A percentile compares a stretch with the other conserved stretches of the same genome.
phyloP scores from a whole-genome alignment of 2,113 vertebrate genomes.

The Barnardius zonarius region DNA sequence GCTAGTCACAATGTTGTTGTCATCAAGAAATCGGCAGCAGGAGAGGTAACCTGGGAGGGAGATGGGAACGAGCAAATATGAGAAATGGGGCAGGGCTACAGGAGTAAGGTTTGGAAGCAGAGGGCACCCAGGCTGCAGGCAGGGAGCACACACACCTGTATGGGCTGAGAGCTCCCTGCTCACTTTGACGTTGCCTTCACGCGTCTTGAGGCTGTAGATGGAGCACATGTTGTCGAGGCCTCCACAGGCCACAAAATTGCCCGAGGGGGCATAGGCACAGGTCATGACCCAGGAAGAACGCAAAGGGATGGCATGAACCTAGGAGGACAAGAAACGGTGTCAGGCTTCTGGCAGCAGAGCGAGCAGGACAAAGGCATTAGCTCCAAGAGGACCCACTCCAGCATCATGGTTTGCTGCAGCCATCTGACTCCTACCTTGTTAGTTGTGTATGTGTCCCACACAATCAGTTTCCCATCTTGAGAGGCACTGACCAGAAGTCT shows the following conservation, averaged over 20 bases:
- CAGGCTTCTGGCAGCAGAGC: neutral
- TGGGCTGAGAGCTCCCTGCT: slow-evolving; percentile 94
- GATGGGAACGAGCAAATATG: neutral
- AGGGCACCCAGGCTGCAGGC: neutral
- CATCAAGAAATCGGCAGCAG: slow-evolving; percentile 95
- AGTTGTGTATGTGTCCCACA: slow-evolving; percentile 95
- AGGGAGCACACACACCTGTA: slow-evolving; percentile 77
- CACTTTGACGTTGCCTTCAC: slow-evolving; percentile 93
- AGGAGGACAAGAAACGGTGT: neutral
- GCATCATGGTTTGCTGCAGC: fast-evolving
- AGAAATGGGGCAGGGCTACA: neutral
- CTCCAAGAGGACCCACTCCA: neutral
- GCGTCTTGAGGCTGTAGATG: slow-evolving; percentile 95
- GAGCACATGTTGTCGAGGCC: slow-evolving; percentile 99
- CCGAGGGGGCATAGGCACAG: slow-evolving; percentile 94
- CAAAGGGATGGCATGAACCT: slow-evolving; percentile 96
- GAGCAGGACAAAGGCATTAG: neutral
- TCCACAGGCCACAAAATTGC: slow-evolving; percentile 95
- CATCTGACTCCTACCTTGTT: slow-evolving; percentile 84
- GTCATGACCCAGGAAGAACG: slow-evolving; percentile 99
- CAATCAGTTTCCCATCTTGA: slow-evolving; percentile 96
- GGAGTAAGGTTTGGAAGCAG: neutral
- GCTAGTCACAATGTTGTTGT: slow-evolving; percentile 95
- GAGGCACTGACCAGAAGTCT: slow-evolving; percentile 96
- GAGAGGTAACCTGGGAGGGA: slow-evolving; percentile 89